These are phyloP conservation scores for Monodelphis domestica DNA, from an alignment of 2,797 vertebrate genomes.

Conservation along the genomic window DNA sequence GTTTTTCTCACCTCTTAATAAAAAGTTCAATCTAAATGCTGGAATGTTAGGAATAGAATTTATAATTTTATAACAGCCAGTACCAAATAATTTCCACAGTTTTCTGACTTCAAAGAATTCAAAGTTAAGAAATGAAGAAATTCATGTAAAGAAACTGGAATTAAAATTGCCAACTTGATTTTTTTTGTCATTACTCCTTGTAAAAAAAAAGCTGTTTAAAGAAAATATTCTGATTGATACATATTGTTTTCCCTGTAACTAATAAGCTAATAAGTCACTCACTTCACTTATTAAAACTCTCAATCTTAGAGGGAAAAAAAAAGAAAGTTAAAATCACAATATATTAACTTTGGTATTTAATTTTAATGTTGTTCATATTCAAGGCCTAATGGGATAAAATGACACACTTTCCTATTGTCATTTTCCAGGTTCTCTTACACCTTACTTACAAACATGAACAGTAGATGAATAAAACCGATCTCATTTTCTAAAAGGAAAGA, in stretches of 20 bases:
- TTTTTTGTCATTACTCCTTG: background rate
- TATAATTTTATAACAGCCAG: slow-evolving; percentile 19
- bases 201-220: slow-evolving; percentile 25
- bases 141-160: slow-evolving; percentile 19
- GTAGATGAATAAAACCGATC: slow-evolving; percentile 26
- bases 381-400: slow-evolving; percentile 34
- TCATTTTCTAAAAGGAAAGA: slow-evolving; percentile 37
- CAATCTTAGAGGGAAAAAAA: background rate
- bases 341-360: slow-evolving; percentile 15
- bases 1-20: slow-evolving; percentile 38
- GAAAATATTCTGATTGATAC: slow-evolving; percentile 39
- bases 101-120: slow-evolving; percentile 54
- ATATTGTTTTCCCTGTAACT: background rate
- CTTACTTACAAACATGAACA: background rate
- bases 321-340: background rate
- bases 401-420: background rate
- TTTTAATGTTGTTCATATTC: slow-evolving; percentile 14
- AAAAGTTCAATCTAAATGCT: slow-evolving; percentile 35
- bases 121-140: slow-evolving; percentile 41
- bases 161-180: slow-evolving; percentile 14
- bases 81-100: background rate
- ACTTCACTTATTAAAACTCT: slow-evolving; percentile 36
- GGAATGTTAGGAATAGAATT: slow-evolving; percentile 43
- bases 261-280: slow-evolving; percentile 33
- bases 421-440: slow-evolving; percentile 6